A percentile compares a stretch with the other conserved stretches of the same genome.
Evolutionary conservation across 2,888 invertebrate genomes (phyloP).

Genomic region (Drosophila testacea): DNA sequence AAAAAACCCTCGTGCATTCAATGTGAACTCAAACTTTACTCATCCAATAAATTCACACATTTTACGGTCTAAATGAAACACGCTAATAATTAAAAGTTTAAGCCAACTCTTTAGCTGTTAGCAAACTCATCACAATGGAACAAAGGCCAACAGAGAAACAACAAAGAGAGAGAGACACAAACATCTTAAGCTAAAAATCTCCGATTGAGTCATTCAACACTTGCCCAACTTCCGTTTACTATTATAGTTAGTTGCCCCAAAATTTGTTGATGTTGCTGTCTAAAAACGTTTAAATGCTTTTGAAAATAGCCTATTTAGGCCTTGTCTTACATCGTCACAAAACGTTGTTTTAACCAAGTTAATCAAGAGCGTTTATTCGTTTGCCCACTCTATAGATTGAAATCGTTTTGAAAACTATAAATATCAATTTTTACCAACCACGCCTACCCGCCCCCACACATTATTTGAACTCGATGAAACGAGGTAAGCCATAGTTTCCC

Average conservation of each 20-base stretch:
- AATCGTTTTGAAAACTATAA: constrained; percentile 46
- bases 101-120: constrained; percentile 21
- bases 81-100: constrained; percentile 42
- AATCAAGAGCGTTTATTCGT: constrained; percentile 19
- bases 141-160: background rate
- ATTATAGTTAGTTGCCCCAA: constrained; percentile 37
- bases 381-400: constrained; percentile 26
- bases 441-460: constrained; percentile 42
- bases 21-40: constrained; percentile 7
- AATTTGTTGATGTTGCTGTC: no score
- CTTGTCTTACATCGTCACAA: constrained; percentile 2
- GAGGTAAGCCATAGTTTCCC: constrained; percentile 21
- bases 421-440: constrained; percentile 50
- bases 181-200: constrained; percentile 2
- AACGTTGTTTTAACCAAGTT: constrained; percentile 13
- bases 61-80: constrained; percentile 16
- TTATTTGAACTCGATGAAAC: constrained; percentile 18
- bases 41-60: constrained; percentile 45
- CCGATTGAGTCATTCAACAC: constrained; percentile 31
- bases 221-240: constrained; percentile 72
- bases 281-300: background rate
- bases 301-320: constrained; percentile 20
- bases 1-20: background rate
- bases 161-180: background rate
- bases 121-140: constrained; percentile 53